Evolutionary conservation across 2,888 invertebrate genomes (phyloP), one percentile per base, ranked within the genome.

Genomic region (Lasius fuliginosus): DNA sequence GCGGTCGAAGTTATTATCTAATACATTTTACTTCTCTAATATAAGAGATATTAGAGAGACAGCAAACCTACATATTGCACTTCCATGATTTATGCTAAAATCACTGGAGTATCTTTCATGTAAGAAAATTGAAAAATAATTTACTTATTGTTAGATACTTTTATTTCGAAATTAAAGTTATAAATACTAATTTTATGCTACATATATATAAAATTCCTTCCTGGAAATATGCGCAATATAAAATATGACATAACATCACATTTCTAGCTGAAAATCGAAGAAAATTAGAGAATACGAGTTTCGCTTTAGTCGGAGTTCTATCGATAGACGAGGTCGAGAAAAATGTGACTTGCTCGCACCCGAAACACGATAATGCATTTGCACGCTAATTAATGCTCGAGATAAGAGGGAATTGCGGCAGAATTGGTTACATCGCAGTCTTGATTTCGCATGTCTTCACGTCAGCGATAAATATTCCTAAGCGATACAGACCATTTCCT

Each of bases 301-400:
- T 46, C 23, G 71, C 58, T 46, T 60, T 23, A 69, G 23, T 69
- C 33, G 18, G 79, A 60, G 46, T 42, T 58, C 71, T 79, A 71
- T 79, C 49, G 67, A 40, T 60, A 58, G 33, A 62, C 5, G 84
- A 83, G 83, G 69, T 73, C 82, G 82, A 68, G 89, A 79, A 86
- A 85, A 88, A 84, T 75, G 82, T 75, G 85, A 86, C 84, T 84
- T 69, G 81, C 77, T 86, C 76, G 84, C 82, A 85, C 68, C 88
- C 89, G 86, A 90, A 89, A 90, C 85, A 87, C 83, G 86, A 91
- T 90, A 91, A 86, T 75, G 83, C 87, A 30, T 87, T 89, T 79
- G 82, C 73, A 76, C 84, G 67, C 85, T 82, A 88, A 89, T 90
- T 90, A 89, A 90, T 65, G 82, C 18, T 11, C 27, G 30, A 64